Conservation (phyloP, 2,113 vertebrate species). For the Mustela nigripes region DNA sequence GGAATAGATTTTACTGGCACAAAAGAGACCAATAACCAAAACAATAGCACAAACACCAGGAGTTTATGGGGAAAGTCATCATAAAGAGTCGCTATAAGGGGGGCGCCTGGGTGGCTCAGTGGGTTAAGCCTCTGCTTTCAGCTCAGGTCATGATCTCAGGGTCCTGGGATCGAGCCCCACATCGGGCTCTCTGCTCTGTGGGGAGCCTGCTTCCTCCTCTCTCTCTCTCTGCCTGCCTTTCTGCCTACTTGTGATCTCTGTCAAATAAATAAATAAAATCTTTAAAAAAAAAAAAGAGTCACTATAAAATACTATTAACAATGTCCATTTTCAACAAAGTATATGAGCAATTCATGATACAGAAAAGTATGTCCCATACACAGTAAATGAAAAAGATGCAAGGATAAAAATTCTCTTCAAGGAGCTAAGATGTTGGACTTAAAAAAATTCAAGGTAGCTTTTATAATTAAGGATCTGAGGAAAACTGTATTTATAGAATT, state of each 20-base stretch:
- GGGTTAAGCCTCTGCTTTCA: too few relatives aligned
- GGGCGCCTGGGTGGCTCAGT: too few relatives aligned
- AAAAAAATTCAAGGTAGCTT: not conserved
- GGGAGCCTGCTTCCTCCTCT: too few relatives aligned
- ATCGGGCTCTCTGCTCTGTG: too few relatives aligned
- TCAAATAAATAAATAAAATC: too few relatives aligned
- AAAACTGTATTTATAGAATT: not conserved
- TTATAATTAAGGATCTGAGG: not conserved
- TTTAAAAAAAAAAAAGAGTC: not conserved
- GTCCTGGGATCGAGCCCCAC: too few relatives aligned
- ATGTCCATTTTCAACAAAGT: not conserved
- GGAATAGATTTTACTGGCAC: not conserved
- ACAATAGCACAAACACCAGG: not conserved
- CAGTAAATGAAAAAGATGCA: not conserved
- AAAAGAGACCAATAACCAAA: not conserved
- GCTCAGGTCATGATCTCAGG: too few relatives aligned
- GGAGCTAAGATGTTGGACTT: not conserved
- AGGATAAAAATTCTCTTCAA: not conserved
- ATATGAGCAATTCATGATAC: not conserved
- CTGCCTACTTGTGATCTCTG: too few relatives aligned
- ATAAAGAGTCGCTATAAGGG: not conserved
- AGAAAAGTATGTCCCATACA: not conserved
- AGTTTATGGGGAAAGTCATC: not conserved
- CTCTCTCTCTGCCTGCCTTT: too few relatives aligned
- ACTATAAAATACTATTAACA: not conserved